Base-by-base conservation (phyloP, 2,888 invertebrate species). In the Euclidia mi region DNA sequence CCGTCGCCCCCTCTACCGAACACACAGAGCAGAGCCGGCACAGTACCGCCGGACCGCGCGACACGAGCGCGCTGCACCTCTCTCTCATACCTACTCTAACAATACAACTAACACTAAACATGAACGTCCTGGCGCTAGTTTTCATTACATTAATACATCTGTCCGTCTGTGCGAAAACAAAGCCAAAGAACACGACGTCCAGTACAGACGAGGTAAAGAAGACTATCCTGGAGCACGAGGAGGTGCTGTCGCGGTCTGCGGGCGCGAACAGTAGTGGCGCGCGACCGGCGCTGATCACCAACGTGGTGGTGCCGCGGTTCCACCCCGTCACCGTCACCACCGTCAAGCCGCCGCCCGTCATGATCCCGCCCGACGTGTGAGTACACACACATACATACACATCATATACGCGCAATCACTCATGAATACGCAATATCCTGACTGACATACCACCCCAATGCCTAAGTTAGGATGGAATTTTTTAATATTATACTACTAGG, bases 351-450 rank as follows among this genome's bases (percentile, higher is more conserved):
- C 37, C 66, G 10, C 80, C 84, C 3, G 84, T 78, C 70, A 81
- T 89, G 56, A 88, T 92, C 37, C 78, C 84, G 12, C 82, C 79
- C 1, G 70, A 81, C 20, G 71, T 80, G 92, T 92, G 78, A 88
- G 92, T 83, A 67, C 1, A 1, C 7, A 11, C n/a, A n/a, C n/a
- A n/a, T n/a, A n/a, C n/a, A n/a, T n/a, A n/a, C n/a, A n/a, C n/a
- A n/a, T n/a, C n/a, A n/a, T n/a, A n/a, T n/a, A n/a, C n/a, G n/a
- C n/a, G n/a, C n/a, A n/a, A n/a, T n/a, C n/a, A n/a, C n/a, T n/a
- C n/a, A n/a, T n/a, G n/a, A n/a, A n/a, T n/a, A n/a, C n/a, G n/a
- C n/a, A n/a, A n/a, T n/a, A n/a, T n/a, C n/a, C n/a, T n/a, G n/a
- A n/a, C n/a, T n/a, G n/a, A n/a, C n/a, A n/a, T n/a, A n/a, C n/a